phyloP scores from a whole-genome alignment of 2,113 vertebrate genomes.

The Nothoprocta pentlandii region DNA sequence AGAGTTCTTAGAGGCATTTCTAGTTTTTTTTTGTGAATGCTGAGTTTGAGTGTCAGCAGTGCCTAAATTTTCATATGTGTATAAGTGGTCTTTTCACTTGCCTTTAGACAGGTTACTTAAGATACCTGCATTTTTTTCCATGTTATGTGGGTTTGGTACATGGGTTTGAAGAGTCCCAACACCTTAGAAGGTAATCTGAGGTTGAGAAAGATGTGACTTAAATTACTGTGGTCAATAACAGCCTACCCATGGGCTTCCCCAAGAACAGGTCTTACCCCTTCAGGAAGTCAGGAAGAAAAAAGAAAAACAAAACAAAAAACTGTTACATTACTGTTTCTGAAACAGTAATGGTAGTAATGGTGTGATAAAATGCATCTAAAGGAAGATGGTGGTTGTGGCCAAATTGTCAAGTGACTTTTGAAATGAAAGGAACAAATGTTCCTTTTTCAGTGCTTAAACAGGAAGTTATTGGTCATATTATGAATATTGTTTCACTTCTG shows the following conservation, averaged over 20 bases:
- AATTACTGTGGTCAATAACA: not conserved
- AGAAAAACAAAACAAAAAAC: not conserved
- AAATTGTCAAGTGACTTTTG: not conserved
- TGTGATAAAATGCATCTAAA: not conserved
- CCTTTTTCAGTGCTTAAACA: not conserved
- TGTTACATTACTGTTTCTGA: too few relatives aligned
- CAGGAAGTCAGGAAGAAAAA: not conserved
- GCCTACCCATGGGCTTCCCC: not conserved
- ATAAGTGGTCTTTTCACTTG: not conserved
- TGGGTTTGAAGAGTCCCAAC: not conserved
- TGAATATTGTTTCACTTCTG: not conserved
- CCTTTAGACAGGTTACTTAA: not conserved
- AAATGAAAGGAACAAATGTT: not conserved
- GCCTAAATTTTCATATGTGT: not conserved
- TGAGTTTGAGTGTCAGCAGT: not conserved
- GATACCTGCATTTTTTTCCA: not conserved
- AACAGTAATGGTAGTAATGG: not conserved
- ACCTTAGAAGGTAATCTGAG: not conserved
- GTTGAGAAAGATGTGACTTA: not conserved
- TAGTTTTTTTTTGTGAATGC: not conserved
- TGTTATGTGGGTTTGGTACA: not conserved
- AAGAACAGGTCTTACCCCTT: not conserved
- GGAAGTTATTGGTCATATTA: not conserved
- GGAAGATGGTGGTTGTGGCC: not conserved
- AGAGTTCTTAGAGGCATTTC: not conserved